Conservation (phyloP, 2,113 vertebrate species). For the Cygnus atratus region DNA sequence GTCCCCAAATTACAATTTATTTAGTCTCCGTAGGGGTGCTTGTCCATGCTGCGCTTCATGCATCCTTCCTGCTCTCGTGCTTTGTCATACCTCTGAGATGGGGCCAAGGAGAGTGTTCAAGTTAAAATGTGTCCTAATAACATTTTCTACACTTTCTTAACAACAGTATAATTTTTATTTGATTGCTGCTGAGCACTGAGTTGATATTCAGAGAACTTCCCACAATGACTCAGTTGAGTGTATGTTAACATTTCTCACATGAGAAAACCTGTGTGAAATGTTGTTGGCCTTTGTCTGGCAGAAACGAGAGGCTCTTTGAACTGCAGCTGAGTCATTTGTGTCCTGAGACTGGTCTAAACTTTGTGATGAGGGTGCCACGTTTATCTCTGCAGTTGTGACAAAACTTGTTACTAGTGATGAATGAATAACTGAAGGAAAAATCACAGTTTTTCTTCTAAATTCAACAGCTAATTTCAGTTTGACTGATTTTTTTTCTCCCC, state of each 20-base stretch:
- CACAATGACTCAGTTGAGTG: not conserved
- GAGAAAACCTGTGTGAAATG: not conserved
- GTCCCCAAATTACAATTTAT: not conserved
- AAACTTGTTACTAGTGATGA: not conserved
- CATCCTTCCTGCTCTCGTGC: not conserved
- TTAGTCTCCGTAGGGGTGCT: not conserved
- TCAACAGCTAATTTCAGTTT: conserved; percentile 30
- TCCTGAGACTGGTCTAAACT: not conserved
- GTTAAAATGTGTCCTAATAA: not conserved
- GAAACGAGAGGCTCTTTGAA: not conserved
- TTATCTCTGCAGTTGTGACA: not conserved
- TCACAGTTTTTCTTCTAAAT: conserved; percentile 5
- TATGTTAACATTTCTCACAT: not conserved
- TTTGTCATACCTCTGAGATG: not conserved
- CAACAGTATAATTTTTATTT: not conserved
- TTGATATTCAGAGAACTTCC: not conserved
- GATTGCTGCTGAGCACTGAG: not conserved
- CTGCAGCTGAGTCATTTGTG: conserved; percentile 24
- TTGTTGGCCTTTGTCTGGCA: not conserved
- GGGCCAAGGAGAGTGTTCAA: not conserved
- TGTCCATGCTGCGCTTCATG: fast-evolving
- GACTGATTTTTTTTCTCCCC: not conserved
- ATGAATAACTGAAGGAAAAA: not conserved
- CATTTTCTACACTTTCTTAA: not conserved
- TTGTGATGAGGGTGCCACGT: not conserved